phyloP scores from a whole-genome alignment of 2,888 invertebrate species.

The Biston stratarius region DNA sequence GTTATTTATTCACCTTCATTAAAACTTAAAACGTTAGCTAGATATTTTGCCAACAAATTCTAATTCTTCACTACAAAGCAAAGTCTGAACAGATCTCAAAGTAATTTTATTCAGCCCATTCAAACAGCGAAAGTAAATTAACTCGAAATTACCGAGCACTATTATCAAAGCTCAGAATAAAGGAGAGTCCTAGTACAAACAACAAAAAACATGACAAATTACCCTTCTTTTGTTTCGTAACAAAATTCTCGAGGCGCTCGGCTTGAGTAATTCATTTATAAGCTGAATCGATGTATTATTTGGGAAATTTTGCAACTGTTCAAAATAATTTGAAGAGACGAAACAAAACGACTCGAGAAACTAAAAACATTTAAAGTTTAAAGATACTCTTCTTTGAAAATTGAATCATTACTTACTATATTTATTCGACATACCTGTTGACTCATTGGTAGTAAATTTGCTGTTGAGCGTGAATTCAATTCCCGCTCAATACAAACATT shows the following conservation, averaged over 20 bases:
- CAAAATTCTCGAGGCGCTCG: constrained; percentile 35
- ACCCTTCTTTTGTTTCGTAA: constrained; percentile 43
- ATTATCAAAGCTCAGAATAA: constrained; percentile 26
- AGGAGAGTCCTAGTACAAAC: constrained; percentile 24
- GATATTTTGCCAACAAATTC: constrained; percentile 10
- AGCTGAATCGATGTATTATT: constrained; percentile 22
- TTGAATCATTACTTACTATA: no score
- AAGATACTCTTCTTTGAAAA: no score
- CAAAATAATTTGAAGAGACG: background rate
- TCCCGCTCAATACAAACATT: no score
- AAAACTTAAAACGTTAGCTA: no score
- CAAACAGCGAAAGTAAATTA: constrained; percentile 32
- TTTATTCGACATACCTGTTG: background rate
- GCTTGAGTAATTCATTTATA: constrained; percentile 39
- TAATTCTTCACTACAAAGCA: constrained; percentile 14
- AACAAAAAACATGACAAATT: constrained; percentile 44
- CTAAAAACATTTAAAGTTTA: background rate
- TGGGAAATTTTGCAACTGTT: constrained; percentile 4
- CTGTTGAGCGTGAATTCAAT: no score
- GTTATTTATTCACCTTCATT: no score
- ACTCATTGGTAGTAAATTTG: no score
- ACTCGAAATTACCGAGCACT: constrained; percentile 27
- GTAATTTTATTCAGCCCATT: constrained; percentile 22
- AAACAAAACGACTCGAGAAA: background rate
- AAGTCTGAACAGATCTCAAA: constrained; percentile 9